phyloP scores from a whole-genome alignment of 2,888 invertebrate genomes.

The Leptothorax acervorum region DNA sequence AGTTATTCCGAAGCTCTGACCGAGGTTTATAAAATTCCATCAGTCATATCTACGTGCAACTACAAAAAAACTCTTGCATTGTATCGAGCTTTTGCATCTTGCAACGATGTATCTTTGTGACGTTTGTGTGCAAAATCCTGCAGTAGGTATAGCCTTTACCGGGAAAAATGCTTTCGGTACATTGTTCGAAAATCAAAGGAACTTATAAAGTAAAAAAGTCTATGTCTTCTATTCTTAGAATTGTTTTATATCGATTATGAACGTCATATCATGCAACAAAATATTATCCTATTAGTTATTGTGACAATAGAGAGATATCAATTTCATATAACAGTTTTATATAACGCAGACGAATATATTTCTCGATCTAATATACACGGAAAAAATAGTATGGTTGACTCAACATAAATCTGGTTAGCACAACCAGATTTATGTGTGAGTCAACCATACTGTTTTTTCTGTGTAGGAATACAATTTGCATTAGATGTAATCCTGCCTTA shows the following conservation, averaged over 20 bases:
- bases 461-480: no score
- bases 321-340: neutral
- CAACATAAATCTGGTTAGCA: no score
- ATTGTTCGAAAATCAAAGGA: neutral
- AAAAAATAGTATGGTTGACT: no score
- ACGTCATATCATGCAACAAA: neutral
- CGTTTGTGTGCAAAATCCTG: neutral
- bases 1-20: neutral
- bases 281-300: neutral
- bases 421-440: no score
- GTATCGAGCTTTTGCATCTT: neutral
- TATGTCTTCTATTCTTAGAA: neutral
- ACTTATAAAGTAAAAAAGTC: neutral
- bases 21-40: constrained; percentile 22
- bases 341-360: neutral
- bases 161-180: neutral
- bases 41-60: neutral
- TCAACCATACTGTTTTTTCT: no score
- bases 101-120: neutral
- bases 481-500: neutral
- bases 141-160: neutral
- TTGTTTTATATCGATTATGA: neutral
- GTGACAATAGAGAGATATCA: neutral
- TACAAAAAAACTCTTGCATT: neutral
- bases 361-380: neutral